phyloP scores from a whole-genome alignment of 2,888 invertebrate species.

The Cantharis flavilabris region DNA sequence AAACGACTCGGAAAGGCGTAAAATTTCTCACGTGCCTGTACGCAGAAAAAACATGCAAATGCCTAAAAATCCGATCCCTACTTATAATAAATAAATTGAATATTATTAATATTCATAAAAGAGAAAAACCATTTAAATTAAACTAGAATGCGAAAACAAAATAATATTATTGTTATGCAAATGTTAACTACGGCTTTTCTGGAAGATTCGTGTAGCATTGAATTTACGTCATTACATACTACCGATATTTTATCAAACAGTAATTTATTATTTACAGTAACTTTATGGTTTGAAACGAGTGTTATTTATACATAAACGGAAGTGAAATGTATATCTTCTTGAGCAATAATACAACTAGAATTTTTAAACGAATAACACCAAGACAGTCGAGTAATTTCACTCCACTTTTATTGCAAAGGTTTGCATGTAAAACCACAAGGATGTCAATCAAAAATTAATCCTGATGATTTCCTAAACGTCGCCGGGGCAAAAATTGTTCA shows the following conservation, averaged over 20 bases:
- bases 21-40: no score
- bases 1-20: no score
- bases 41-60: no score
- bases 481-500: background rate
- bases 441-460: background rate
- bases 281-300: constrained; percentile 7
- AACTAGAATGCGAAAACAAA: no score
- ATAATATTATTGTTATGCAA: no score
- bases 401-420: background rate
- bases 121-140: no score
- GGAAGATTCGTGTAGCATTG: background rate
- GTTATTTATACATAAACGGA: constrained; percentile 20
- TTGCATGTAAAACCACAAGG: background rate
- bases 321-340: constrained; percentile 4
- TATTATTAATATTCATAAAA: no score
- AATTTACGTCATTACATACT: background rate
- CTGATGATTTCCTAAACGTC: background rate
- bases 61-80: no score
- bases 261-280: constrained; percentile 17
- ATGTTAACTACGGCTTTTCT: no score
- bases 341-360: background rate
- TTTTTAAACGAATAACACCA: background rate
- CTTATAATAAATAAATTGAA: no score
- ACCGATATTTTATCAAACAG: background rate
- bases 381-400: background rate